Evolutionary conservation across 2,797 vertebrate species (phyloP).

Genomic region (Sebastes minor): DNA sequence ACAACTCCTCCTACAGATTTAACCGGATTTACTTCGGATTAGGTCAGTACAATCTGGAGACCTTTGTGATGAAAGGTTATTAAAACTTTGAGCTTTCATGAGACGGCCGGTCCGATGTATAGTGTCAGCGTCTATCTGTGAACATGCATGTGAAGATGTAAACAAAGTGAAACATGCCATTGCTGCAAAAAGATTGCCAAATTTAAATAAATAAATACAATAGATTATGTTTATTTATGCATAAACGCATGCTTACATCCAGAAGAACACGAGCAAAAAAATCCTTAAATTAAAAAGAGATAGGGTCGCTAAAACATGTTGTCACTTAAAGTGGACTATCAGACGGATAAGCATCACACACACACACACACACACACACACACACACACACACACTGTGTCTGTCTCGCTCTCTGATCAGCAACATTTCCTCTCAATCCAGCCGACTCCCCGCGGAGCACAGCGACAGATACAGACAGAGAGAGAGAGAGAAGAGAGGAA

Average conservation of each 20-base stretch:
- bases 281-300: background rate
- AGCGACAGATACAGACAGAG: conserved; percentile 28
- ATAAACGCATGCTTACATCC: background rate
- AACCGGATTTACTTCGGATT: no score
- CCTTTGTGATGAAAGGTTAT: no score
- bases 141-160: background rate
- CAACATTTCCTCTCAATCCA: conserved; percentile 49
- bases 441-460: conserved; percentile 30
- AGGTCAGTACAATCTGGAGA: no score
- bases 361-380: background rate
- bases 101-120: no score
- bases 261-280: background rate
- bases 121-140: background rate
- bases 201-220: background rate
- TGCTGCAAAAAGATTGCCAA: background rate
- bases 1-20: no score
- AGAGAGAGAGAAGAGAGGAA: conserved; percentile 11
- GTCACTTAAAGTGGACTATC: background rate
- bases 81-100: no score
- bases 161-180: background rate
- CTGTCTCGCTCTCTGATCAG: conserved; percentile 40
- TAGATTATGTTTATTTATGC: background rate
- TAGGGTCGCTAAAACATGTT: background rate
- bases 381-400: background rate
- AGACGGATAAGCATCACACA: background rate